Evolutionary conservation across 1,140 invertebrate species (phyloP), one percentile per base, ranked within the genome.

Genomic region (Lepeophtheirus salmonis): DNA sequence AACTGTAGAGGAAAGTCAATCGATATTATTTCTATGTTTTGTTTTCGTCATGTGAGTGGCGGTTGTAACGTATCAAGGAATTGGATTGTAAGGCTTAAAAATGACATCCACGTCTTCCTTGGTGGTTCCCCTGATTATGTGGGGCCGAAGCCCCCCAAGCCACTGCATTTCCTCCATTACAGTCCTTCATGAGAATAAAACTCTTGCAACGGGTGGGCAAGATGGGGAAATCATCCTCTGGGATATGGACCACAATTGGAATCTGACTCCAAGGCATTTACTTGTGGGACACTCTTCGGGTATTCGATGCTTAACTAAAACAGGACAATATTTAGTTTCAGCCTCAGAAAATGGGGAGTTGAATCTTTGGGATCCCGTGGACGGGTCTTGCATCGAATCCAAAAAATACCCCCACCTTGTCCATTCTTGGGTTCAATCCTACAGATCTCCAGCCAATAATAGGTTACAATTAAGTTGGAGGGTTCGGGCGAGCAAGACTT

Each of bases 201-300:
- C 87, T 17, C 77, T 98, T 59, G 83, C 96, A 1, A 97, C 95
- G 20, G 95, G 94, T 26, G 95, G 89, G 70, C 87, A 94, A 68
- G 94, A 98, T 76, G 95, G 95, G 21, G 92, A 97, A 71, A 90
- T 99, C 67, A 91, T 89, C 70, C 77, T 98, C 17, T 99, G 95
- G 95, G 81, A 89, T 73, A 83, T 96, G 17, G 81, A 88, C 65
- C 82, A 84, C 2, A 81, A 81, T 63, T 82, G 80, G 2, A 70
- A 16, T 6, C 86, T 97, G 78, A 89, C 81, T n/a, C 92, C 95
- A 2, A 76, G 88, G 61, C 92, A 86, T 73, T 77, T 98, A 62
- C 73, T 98, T 30, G 89, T 97, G 64, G 94, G 94, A 1, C 95
- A 98, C 68, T 87, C 89, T 1, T 84, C 88, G 20, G 82, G 89